Percentiles rank a stretch among this genome's conserved stretches.
These are phyloP conservation scores for Cybosia mesomella DNA, from an alignment of 2,888 invertebrate genomes.

Conservation along the genomic window DNA sequence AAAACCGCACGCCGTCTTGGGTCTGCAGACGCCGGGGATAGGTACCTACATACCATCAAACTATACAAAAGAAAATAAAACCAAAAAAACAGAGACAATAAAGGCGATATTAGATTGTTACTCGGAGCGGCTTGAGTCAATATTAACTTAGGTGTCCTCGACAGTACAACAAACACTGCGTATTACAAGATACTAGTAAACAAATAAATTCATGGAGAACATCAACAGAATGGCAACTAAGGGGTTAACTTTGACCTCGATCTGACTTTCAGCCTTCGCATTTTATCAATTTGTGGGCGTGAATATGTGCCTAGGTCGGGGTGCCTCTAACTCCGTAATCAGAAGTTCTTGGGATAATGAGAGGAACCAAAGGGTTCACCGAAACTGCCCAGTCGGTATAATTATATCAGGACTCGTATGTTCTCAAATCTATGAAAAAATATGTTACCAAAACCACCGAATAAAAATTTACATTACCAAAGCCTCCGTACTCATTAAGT, in stretches of 20 bases:
- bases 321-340: too few relatives aligned
- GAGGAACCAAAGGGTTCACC: too few relatives aligned
- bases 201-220: constrained; percentile 23
- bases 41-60: neutral
- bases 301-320: too few relatives aligned
- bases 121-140: constrained; percentile 26
- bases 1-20: too few relatives aligned
- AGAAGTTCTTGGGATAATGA: too few relatives aligned
- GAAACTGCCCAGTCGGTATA: too few relatives aligned
- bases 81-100: constrained; percentile 15
- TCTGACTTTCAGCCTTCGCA: neutral
- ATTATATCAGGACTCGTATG: too few relatives aligned
- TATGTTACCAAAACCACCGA: neutral
- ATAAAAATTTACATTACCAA: too few relatives aligned
- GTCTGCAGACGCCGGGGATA: too few relatives aligned
- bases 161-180: constrained; percentile 23
- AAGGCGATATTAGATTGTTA: constrained; percentile 24
- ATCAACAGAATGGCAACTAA: constrained; percentile 9
- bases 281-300: neutral
- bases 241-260: neutral
- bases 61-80: neutral
- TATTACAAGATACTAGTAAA: constrained; percentile 17
- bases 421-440: neutral
- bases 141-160: constrained; percentile 25
- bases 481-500: too few relatives aligned